Base-by-base conservation (phyloP, 1,140 invertebrate genomes). In the Trichomalopsis sarcophagae region DNA sequence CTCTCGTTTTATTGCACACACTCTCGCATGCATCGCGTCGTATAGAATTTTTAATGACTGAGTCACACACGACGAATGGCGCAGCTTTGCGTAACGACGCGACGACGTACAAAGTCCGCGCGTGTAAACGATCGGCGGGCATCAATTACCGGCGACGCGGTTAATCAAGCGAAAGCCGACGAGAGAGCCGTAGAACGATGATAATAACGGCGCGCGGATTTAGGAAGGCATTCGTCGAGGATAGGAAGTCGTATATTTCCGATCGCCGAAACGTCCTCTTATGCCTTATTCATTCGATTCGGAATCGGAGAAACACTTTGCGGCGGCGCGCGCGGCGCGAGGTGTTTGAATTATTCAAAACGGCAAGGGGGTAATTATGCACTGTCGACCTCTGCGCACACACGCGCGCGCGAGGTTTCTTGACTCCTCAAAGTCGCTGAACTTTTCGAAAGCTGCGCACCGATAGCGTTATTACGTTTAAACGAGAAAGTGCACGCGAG, bases 301-400 rank as follows among this genome's bases (percentile, higher is more conserved):
- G 7, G 10, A 9, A 44, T 44, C 40, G 21, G 10, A 23, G 69
- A 62, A 66, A n/a, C 47, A 47, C 40, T 36, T 82, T 55, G 36
- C 66, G 33, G 40, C 5, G 40, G 9, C 9, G 2, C 27, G n/a
- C 69, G 2, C 27, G 27, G 27, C 30, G 69, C 69, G 69, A 27
- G 68, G 69, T 30, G 69, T 62, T 69, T 83, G 55, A 83, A 83
- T 83, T 83, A 83, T 83, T 83, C 82, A 83, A 23, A 50, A 44
- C 44, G 55, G 4, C 23, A 17, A 30, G 11, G 27, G 27, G 11
- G 21, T 75, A 40, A 55, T 77, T 83, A 76, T 83, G 75, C 55
- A 69, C 9, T 27, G 21, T 6, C 23, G 62, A 76, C 62, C 75
- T 68, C 62, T 21, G 13, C 55, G 50, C 21, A 27, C 13, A 10